Evolutionary conservation across 2,113 vertebrate species (phyloP).

Genomic region (Tenrec ecaudatus): DNA sequence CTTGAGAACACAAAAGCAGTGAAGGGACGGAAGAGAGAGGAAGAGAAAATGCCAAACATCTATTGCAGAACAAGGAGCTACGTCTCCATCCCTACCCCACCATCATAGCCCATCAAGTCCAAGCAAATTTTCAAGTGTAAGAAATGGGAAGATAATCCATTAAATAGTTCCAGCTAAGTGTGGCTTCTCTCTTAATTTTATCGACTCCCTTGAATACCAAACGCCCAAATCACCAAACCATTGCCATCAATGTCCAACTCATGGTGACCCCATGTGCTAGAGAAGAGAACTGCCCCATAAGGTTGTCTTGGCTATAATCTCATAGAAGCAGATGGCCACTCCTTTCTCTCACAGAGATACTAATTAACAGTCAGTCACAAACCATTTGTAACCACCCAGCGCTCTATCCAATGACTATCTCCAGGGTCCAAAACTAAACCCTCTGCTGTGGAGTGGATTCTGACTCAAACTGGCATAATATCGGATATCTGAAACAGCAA

Average conservation of each 20-base stretch:
- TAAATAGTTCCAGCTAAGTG: neutral
- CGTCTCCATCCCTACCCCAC: neutral
- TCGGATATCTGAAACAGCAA: too few species aligned
- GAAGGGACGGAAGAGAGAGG: neutral
- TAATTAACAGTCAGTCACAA: neutral
- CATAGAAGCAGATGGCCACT: neutral
- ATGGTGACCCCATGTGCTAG: too few species aligned
- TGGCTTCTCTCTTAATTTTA: neutral
- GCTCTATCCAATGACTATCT: neutral
- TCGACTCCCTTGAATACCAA: neutral
- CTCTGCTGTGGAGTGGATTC: too few species aligned
- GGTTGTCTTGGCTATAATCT: too few species aligned
- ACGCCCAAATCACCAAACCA: neutral
- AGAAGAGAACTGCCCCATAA: too few species aligned
- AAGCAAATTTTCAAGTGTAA: neutral
- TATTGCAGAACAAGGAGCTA: neutral
- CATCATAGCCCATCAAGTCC: neutral
- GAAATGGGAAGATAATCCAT: neutral
- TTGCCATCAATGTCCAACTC: neutral
- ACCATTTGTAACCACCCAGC: neutral
- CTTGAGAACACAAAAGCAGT: neutral
- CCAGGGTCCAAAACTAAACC: too few species aligned
- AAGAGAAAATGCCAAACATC: neutral
- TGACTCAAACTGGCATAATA: too few species aligned
- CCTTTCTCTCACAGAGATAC: neutral